These are phyloP conservation scores for Agriopis leucophaearia DNA, from an alignment of 2,888 invertebrate species.

Conservation along the genomic window DNA sequence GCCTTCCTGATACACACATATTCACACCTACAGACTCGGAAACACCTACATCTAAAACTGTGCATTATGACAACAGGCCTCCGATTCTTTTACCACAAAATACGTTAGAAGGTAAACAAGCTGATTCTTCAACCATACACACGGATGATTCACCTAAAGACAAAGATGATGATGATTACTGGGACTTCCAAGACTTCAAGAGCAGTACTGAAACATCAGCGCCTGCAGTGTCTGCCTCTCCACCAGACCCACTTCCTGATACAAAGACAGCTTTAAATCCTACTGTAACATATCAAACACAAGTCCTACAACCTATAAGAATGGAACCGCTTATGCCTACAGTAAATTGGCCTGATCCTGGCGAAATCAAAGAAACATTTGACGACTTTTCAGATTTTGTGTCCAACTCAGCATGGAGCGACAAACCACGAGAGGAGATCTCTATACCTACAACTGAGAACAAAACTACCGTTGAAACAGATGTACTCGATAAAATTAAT, in stretches of 20 bases:
- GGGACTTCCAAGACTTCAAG: slow-evolving; percentile 81
- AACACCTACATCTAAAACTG: slow-evolving; percentile 82
- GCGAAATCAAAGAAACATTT: slow-evolving; percentile 79
- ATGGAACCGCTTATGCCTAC: slow-evolving; percentile 74
- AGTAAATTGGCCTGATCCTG: slow-evolving; percentile 84
- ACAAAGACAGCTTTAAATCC: slow-evolving; percentile 45
- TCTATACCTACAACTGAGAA: slow-evolving; percentile 31
- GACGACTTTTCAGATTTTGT: slow-evolving; percentile 79
- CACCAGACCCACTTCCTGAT: slow-evolving; percentile 39
- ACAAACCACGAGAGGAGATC: slow-evolving; percentile 35
- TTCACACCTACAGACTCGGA: slow-evolving; percentile 84
- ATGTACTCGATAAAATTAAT: slow-evolving; percentile 30
- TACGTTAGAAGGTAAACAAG: slow-evolving; percentile 50
- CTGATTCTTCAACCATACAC: slow-evolving; percentile 40
- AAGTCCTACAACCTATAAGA: slow-evolving; percentile 78
- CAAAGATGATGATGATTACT: slow-evolving; percentile 67
- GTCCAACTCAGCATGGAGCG: slow-evolving; percentile 62
- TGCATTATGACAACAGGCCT: slow-evolving; percentile 74
- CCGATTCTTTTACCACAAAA: slow-evolving; percentile 65
- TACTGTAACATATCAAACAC: slow-evolving; percentile 61
- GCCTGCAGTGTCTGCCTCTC: slow-evolving; percentile 34
- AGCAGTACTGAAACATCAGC: slow-evolving; percentile 49
- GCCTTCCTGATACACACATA: slow-evolving; percentile 82
- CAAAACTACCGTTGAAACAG: slow-evolving; percentile 29
- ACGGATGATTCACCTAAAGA: slow-evolving; percentile 41